These are phyloP conservation scores for Zosterops borbonicus DNA, from an alignment of 2,113 vertebrate genomes.

Conservation along the genomic window DNA sequence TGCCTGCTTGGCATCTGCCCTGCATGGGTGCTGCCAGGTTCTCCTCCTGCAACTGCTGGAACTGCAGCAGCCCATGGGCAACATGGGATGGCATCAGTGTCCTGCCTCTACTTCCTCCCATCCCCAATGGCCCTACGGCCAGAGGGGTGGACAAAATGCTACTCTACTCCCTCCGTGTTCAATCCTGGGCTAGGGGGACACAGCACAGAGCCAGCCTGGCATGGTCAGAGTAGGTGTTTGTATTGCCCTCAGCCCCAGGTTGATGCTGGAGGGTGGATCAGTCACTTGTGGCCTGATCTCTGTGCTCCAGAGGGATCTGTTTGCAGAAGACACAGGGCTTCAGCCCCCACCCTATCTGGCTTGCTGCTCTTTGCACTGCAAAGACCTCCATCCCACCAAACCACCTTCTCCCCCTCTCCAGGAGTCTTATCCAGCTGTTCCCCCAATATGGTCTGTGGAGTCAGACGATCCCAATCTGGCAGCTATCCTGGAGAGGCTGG, in stretches of 20 bases:
- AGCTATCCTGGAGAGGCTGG: conserved; percentile 90
- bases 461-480: conserved; percentile 94
- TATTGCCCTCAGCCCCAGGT: rapidly evolving
- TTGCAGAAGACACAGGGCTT: rapidly evolving
- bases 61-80: rapidly evolving
- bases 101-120: neutral
- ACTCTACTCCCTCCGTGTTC: rapidly evolving
- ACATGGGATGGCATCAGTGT: rapidly evolving
- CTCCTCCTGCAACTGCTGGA: neutral
- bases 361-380: rapidly evolving
- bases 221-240: rapidly evolving
- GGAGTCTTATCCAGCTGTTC: conserved; percentile 92
- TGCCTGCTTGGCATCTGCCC: neutral
- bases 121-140: rapidly evolving
- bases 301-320: neutral
- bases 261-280: neutral
- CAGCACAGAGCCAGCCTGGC: neutral
- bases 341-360: neutral
- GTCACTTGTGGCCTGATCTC: rapidly evolving
- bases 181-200: rapidly evolving
- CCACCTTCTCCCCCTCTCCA: conserved; percentile 14
- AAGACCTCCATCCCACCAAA: neutral
- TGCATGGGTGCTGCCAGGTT: rapidly evolving
- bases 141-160: rapidly evolving
- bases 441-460: conserved; percentile 96